Evolutionary conservation across 92 coral and sea anemone species (phyloP).

Genomic region (Meandrina meandrites): DNA sequence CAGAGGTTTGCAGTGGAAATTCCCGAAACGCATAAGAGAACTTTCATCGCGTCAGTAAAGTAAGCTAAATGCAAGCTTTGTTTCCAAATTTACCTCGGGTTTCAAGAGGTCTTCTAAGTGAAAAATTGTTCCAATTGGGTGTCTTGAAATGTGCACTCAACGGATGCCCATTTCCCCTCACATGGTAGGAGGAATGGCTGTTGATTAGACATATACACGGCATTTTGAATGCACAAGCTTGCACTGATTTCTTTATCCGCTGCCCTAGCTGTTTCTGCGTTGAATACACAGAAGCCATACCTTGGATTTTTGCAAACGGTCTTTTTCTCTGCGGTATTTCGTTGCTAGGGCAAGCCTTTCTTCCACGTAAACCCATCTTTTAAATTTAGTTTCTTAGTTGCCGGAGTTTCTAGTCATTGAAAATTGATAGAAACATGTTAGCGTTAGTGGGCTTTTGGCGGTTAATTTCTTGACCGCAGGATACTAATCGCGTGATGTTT

Average conservation of each 20-base stretch:
- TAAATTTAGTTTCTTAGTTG: background rate
- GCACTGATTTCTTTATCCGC: background rate
- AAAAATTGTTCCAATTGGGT: slow-evolving; percentile 17
- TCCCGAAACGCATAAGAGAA: background rate
- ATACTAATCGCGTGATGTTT: background rate
- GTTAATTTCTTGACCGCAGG: background rate
- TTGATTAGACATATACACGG: background rate
- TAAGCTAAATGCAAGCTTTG: background rate
- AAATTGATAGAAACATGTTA: background rate
- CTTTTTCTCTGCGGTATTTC: background rate
- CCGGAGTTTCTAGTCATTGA: background rate
- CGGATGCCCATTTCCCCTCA: background rate
- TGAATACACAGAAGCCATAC: too few relatives aligned
- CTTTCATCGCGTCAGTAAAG: background rate
- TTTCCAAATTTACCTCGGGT: slow-evolving; percentile 15
- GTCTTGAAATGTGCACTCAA: slow-evolving; percentile 10
- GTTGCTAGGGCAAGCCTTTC: too few relatives aligned
- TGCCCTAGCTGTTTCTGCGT: too few relatives aligned
- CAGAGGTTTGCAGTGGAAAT: background rate
- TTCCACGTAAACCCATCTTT: background rate
- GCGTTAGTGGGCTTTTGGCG: background rate
- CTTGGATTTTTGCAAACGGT: too few relatives aligned
- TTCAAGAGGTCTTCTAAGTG: slow-evolving; percentile 26
- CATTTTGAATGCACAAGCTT: background rate
- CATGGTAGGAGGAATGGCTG: background rate